These are phyloP conservation scores for Morinoia aosen DNA, from an alignment of 2,888 invertebrate species.

Conservation along the genomic window DNA sequence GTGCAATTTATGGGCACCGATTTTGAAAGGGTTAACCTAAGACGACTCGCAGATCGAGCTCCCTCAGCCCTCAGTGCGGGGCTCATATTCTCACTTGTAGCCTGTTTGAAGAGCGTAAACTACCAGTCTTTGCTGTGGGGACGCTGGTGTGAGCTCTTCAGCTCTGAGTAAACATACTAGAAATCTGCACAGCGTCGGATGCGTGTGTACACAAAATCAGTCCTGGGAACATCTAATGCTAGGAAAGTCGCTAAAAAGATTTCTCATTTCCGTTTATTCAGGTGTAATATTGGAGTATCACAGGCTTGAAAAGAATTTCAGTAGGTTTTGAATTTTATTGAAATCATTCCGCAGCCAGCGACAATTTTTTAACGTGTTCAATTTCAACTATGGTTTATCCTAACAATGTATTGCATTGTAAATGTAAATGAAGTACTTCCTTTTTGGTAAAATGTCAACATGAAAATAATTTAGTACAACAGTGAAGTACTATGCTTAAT, in stretches of 20 bases:
- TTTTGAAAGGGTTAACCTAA: background rate
- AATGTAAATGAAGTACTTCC: no score
- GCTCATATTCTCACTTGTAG: background rate
- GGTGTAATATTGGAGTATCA: background rate
- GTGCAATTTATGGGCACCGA: background rate
- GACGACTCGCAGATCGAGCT: background rate
- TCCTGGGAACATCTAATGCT: background rate
- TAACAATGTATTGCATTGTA: no score
- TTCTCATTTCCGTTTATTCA: background rate
- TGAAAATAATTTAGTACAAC: background rate
- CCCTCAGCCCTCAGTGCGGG: background rate
- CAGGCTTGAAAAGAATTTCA: background rate
- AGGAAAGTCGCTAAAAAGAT: background rate
- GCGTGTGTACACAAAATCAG: slow-evolving; percentile 3
- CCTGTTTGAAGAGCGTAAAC: background rate
- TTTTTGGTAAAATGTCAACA: no score
- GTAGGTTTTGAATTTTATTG: background rate
- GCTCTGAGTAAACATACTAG: background rate
- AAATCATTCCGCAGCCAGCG: background rate
- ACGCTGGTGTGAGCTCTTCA: background rate
- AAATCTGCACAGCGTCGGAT: background rate
- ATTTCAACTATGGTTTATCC: background rate
- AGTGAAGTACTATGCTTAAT: background rate
- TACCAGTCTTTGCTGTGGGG: background rate
- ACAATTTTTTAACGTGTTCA: background rate